A percentile compares a stretch with the other conserved stretches of the same genome.
Evolutionary conservation across 2,113 vertebrate genomes (phyloP).

Genomic region (Crocuta crocuta): DNA sequence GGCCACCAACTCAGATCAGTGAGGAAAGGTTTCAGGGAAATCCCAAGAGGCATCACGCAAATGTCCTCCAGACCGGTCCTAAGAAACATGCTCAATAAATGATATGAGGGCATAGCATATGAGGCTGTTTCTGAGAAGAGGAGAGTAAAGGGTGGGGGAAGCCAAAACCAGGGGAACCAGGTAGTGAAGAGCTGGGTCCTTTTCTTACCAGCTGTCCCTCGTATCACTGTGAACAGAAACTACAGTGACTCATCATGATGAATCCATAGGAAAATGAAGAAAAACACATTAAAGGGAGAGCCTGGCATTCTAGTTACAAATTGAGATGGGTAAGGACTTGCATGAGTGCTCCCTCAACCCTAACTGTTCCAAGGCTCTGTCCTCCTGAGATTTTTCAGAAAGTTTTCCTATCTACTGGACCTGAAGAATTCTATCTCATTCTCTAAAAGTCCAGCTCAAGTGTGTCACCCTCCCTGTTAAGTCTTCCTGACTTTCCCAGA

Average conservation of each 20-base stretch:
- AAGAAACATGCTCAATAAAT: background rate
- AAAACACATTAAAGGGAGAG: background rate
- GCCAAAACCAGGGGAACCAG: background rate
- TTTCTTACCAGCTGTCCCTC: background rate
- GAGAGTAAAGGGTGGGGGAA: background rate
- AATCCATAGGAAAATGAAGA: background rate
- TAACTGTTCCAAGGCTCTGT: background rate
- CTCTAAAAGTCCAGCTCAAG: background rate
- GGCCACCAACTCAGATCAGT: background rate
- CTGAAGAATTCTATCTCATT: background rate
- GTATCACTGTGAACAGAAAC: background rate
- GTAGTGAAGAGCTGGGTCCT: background rate
- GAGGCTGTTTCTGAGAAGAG: background rate
- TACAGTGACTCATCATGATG: background rate
- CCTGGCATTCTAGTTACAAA: background rate
- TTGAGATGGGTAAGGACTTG: background rate
- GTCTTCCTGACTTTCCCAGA: background rate
- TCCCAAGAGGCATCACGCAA: background rate
- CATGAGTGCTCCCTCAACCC: background rate
- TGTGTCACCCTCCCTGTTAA: background rate
- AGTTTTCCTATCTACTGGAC: background rate
- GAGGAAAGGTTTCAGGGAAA: background rate
- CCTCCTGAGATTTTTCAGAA: background rate
- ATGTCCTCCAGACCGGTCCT: background rate
- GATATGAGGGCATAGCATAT: background rate